Percentiles rank a stretch among this genome's conserved stretches.
Evolutionary conservation across 2,113 vertebrate genomes (phyloP).

Genomic region (Neotoma lepida): DNA sequence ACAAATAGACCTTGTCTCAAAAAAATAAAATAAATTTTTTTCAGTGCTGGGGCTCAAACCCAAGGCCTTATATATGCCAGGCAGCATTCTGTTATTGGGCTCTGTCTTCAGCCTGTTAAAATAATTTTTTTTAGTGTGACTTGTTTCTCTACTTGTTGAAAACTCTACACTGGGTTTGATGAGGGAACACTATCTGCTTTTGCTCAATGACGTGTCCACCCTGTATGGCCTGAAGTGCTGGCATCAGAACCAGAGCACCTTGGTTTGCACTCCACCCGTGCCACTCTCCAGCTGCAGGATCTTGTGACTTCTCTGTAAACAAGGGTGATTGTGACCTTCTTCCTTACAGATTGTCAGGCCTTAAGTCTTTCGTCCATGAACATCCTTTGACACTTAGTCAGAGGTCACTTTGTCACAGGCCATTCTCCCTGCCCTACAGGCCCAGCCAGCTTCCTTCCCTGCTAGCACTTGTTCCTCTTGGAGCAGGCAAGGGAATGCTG

Average conservation of each 20-base stretch:
- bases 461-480: neutral
- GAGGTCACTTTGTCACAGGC: neutral
- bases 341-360: neutral
- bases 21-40: neutral
- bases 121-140: neutral
- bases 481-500: neutral
- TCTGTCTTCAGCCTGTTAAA: neutral
- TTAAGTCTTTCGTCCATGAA: neutral
- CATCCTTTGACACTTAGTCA: neutral
- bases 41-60: neutral
- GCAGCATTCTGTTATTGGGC: neutral
- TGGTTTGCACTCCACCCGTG: neutral
- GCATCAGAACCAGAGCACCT: neutral
- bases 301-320: neutral
- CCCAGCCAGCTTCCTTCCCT: neutral
- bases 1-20: neutral
- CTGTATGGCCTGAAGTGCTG: neutral
- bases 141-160: slow-evolving; percentile 31
- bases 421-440: neutral
- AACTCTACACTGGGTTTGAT: slow-evolving; percentile 1
- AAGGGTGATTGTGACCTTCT: neutral
- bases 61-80: neutral
- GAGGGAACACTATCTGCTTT: neutral
- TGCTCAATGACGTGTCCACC: neutral
- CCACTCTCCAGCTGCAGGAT: neutral